These are phyloP conservation scores for Ciona savignyi DNA, from an alignment of 23 tunicate species.

Conservation along the genomic window DNA sequence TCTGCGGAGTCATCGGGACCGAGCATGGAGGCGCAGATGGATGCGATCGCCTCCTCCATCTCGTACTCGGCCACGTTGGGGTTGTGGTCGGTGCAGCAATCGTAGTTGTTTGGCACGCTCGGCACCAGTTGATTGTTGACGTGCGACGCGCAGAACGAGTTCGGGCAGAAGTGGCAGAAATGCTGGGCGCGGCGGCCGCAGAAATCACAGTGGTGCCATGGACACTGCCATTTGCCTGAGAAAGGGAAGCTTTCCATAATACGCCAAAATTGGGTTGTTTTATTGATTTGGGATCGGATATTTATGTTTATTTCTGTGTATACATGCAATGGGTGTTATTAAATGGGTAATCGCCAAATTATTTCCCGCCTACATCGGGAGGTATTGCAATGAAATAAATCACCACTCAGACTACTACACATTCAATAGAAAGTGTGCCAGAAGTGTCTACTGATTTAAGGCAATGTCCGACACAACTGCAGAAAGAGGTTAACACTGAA, in stretches of 20 bases:
- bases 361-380: too few species aligned
- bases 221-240: constrained; percentile 90
- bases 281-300: too few species aligned
- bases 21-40: constrained; percentile 37
- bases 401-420: too few species aligned
- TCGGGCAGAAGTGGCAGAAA: constrained; percentile 84
- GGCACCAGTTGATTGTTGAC: constrained; percentile 59
- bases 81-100: constrained; percentile 77
- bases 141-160: constrained; percentile 82
- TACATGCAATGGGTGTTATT: neutral
- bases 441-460: too few species aligned
- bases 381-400: too few species aligned
- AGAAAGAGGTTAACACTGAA: too few species aligned
- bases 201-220: constrained; percentile 86
- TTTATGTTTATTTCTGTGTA: too few species aligned
- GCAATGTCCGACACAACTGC: too few species aligned
- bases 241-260: too few species aligned
- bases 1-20: constrained; percentile 27
- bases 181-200: constrained; percentile 83
- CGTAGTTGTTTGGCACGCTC: constrained; percentile 83
- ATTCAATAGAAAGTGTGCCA: too few species aligned
- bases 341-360: too few species aligned
- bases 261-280: too few species aligned
- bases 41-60: constrained; percentile 73
- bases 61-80: constrained; percentile 82